Evolutionary conservation across 2,797 vertebrate species (phyloP).

Genomic region (Zenarchopterus dispar): DNA sequence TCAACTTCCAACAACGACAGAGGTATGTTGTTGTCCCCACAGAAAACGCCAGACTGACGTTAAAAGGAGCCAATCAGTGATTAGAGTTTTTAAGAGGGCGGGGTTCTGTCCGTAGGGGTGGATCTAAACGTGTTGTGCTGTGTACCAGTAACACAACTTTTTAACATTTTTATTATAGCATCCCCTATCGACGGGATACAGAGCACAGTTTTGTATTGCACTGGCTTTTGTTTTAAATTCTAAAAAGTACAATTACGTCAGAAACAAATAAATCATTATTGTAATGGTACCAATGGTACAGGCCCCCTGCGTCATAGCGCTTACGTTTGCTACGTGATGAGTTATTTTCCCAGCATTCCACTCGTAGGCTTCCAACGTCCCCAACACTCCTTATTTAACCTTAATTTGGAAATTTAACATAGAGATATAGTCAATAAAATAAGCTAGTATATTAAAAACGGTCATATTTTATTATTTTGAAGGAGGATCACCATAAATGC

Average conservation of each 20-base stretch:
- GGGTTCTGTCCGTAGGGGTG: neutral
- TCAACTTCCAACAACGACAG: neutral
- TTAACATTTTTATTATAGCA: conserved; percentile 3
- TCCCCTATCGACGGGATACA: neutral
- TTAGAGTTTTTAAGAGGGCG: conserved; percentile 6
- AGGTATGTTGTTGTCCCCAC: conserved; percentile 12
- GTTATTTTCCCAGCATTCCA: neutral
- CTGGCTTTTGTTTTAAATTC: neutral
- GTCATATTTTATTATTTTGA: too few relatives aligned
- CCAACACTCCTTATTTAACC: too few relatives aligned
- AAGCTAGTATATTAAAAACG: too few relatives aligned
- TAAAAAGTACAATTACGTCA: too few relatives aligned
- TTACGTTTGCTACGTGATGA: too few relatives aligned
- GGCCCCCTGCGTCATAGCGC: too few relatives aligned
- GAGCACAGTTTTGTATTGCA: neutral
- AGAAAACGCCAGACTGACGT: conserved; percentile 19
- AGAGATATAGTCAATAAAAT: too few relatives aligned
- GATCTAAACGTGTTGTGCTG: neutral
- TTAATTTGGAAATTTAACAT: too few relatives aligned
- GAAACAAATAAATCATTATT: too few relatives aligned
- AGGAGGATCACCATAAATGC: too few relatives aligned
- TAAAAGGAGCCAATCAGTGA: conserved; percentile 47
- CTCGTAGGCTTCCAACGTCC: too few relatives aligned
- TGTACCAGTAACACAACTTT: neutral
- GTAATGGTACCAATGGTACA: too few relatives aligned